A percentile compares a stretch with the other conserved stretches of the same genome.
These are phyloP conservation scores for Amphiprion percula DNA, from an alignment of 2,113 vertebrate genomes.

Conservation along the genomic window DNA sequence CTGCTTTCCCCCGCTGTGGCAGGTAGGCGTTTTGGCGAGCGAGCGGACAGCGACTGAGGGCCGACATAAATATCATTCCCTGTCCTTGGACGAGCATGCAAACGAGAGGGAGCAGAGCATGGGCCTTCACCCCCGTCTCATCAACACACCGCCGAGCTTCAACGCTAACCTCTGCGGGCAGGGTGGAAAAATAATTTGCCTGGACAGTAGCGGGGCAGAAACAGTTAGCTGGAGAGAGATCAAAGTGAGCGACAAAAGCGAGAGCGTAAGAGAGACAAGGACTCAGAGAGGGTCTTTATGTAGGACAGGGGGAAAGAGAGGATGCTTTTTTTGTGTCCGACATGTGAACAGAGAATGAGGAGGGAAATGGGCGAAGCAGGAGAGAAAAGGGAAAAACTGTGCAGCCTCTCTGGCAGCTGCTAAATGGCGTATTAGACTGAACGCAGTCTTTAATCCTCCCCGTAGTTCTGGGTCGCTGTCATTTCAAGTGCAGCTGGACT, in stretches of 20 bases:
- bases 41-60: background rate
- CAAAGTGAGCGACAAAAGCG: slow-evolving; percentile 14
- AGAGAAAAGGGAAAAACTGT: slow-evolving; percentile 22
- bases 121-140: slow-evolving; percentile 40
- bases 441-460: slow-evolving; percentile 66
- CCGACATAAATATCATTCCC: slow-evolving; percentile 43
- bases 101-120: slow-evolving; percentile 22
- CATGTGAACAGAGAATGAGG: slow-evolving; percentile 25
- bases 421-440: slow-evolving; percentile 44
- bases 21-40: slow-evolving; percentile 16
- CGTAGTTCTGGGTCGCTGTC: slow-evolving; percentile 65
- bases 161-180: slow-evolving; percentile 56
- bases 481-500: slow-evolving; percentile 73
- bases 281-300: slow-evolving; percentile 52
- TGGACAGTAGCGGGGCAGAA: slow-evolving; percentile 21
- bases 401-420: slow-evolving; percentile 62
- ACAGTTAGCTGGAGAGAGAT: slow-evolving; percentile 28
- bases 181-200: slow-evolving; percentile 51
- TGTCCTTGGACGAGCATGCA: slow-evolving; percentile 55
- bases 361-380: background rate
- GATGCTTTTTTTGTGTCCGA: slow-evolving; percentile 35
- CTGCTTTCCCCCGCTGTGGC: slow-evolving; percentile 26
- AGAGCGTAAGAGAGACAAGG: slow-evolving; percentile 40
- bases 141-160: slow-evolving; percentile 43
- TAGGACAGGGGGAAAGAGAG: slow-evolving; percentile 34